phyloP scores from a whole-genome alignment of 2,797 vertebrate genomes.

The Pseudochirops cupreus region DNA sequence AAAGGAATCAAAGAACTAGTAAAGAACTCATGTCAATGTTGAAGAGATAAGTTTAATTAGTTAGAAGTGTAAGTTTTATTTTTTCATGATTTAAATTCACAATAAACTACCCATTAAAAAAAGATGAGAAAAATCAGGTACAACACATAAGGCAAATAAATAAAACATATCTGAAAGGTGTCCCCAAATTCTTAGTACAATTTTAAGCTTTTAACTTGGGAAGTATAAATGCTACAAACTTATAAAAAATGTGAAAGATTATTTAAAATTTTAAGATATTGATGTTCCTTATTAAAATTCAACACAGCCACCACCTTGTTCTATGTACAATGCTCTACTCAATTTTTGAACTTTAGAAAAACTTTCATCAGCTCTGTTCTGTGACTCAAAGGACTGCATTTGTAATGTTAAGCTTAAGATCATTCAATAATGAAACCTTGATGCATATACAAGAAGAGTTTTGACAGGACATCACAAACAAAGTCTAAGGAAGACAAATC shows the following conservation, averaged over 20 bases:
- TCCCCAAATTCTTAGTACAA: background rate
- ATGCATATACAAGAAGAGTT: no score
- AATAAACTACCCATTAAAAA: background rate
- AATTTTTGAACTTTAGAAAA: background rate
- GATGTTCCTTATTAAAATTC: background rate
- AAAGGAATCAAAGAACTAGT: background rate
- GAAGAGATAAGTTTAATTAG: background rate
- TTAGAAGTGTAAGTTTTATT: background rate
- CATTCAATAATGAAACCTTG: no score
- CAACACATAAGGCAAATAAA: background rate
- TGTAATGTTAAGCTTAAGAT: no score
- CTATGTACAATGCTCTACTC: background rate
- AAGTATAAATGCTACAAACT: background rate
- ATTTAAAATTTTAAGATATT: background rate
- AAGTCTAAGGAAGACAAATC: no score
- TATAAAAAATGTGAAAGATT: background rate
- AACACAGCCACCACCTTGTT: background rate
- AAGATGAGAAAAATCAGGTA: background rate
- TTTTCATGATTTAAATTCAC: background rate
- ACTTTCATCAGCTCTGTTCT: background rate
- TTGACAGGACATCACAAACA: no score
- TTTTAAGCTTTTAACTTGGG: background rate
- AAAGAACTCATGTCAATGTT: background rate
- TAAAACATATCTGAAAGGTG: background rate
- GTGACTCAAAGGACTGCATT: background rate